Evolutionary conservation across 2,113 vertebrate genomes (phyloP), one percentile per base, ranked within the genome.

Genomic region (Anthoscopus minutus): DNA sequence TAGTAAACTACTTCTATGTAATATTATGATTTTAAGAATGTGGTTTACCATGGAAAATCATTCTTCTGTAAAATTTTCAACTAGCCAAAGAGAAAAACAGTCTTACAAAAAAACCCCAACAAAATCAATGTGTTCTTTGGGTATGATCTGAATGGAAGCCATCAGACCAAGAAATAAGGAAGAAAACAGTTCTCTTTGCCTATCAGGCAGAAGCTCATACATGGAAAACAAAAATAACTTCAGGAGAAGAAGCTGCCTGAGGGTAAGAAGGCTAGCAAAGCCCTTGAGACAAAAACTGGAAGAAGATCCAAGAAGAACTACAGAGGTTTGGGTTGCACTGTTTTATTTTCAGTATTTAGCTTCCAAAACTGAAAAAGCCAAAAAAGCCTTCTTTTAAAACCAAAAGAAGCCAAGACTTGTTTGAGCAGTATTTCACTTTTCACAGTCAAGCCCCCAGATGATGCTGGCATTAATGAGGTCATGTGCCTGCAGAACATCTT

Each of bases 231-330:
- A 86, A 94, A 89, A 76, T 81, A 93, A 61, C 79, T 74, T 31
- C 37, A 77, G 73, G 28, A 92, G 44, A 71, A 94, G 67, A 13
- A 78, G 30, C 44, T 71, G 77, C 92, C 92, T 93, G 51, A 91
- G 72, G 80, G 40, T 58, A 89, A 88, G 64, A 90, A 86, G 33
- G 20, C 45, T 77, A 82, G 58, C 50, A 92, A 90, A 66, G 31
- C 83, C 86, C 91, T 57, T 24, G 69, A 86, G 91, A 93, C 40
- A 78, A 71, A 93, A 93, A 66, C 30, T 86, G 80, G 85, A 71
- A 81, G 30, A 56, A 93, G n/a, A 92, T 77, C 35, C 69, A 83
- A 86, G 44, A 86, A 62, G 14, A 90, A 40, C 22, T 57, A 27
- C 13, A 82, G n/a, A 83, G 8, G 11, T 60, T 71, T 78, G 13